phyloP scores from a whole-genome alignment of 2,888 invertebrate genomes.

The Orthosia cruda region DNA sequence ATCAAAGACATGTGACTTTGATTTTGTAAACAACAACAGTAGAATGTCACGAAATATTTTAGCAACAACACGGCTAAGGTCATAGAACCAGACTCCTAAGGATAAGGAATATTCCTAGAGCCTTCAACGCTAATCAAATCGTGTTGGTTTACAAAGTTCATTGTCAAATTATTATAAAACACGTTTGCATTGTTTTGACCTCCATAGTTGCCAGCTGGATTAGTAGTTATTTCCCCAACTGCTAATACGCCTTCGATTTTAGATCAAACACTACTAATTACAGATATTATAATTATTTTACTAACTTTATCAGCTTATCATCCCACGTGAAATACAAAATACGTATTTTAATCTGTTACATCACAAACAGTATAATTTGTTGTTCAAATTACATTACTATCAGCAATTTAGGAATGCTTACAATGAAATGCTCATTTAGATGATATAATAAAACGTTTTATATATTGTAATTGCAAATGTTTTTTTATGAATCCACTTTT shows the following conservation, averaged over 20 bases:
- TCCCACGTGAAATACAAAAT: not conserved
- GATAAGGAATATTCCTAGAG: slow-evolving; percentile 23
- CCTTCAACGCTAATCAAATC: slow-evolving; percentile 28
- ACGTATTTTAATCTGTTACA: slow-evolving; percentile 28
- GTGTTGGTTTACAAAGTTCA: slow-evolving; percentile 36
- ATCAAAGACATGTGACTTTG: slow-evolving; percentile 6
- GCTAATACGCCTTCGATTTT: slow-evolving; percentile 19
- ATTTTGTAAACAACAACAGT: slow-evolving; percentile 23
- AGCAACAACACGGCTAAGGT: not conserved
- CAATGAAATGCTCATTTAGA: not conserved
- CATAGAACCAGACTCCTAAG: slow-evolving; percentile 4
- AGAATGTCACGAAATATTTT: slow-evolving; percentile 22
- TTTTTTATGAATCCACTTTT: not conserved
- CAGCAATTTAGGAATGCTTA: slow-evolving; percentile 17
- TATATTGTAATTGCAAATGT: slow-evolving; percentile 4
- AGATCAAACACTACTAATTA: slow-evolving; percentile 27
- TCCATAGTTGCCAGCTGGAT: slow-evolving; percentile 27
- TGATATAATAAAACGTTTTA: not conserved
- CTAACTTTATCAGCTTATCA: slow-evolving; percentile 34
- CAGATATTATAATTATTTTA: slow-evolving; percentile 27
- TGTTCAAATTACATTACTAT: slow-evolving; percentile 20
- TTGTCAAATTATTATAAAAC: slow-evolving; percentile 33
- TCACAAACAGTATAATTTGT: slow-evolving; percentile 15
- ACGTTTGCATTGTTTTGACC: slow-evolving; percentile 16
- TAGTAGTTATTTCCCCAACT: slow-evolving; percentile 26